A percentile compares a stretch with the other conserved stretches of the same genome.
Evolutionary conservation across 2,888 invertebrate genomes (phyloP).

Genomic region (Drosophila subquinaria): DNA sequence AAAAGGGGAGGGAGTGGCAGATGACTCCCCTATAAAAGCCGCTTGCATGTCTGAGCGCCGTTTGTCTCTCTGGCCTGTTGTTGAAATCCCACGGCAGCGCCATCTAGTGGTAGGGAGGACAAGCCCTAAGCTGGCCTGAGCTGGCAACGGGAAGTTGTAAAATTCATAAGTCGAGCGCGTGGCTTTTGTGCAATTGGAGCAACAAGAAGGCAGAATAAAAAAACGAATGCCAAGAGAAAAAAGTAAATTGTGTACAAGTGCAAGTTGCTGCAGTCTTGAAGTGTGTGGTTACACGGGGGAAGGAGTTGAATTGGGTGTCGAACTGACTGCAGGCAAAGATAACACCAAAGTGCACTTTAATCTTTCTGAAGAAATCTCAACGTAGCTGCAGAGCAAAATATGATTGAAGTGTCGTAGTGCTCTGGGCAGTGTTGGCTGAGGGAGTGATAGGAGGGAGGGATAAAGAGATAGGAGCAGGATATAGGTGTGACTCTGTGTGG

Average conservation of each 20-base stretch:
- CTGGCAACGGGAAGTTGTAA: slow-evolving; percentile 78
- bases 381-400: slow-evolving; percentile 70
- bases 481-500: slow-evolving; percentile 24
- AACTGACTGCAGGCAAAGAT: slow-evolving; percentile 73
- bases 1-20: not conserved
- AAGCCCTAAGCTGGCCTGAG: slow-evolving; percentile 49
- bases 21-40: slow-evolving; percentile 46
- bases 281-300: slow-evolving; percentile 9
- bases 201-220: slow-evolving; percentile 54
- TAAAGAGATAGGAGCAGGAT: not conserved
- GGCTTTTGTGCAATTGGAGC: slow-evolving; percentile 81
- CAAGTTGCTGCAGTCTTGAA: slow-evolving; percentile 56
- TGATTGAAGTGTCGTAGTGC: slow-evolving; percentile 71
- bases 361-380: slow-evolving; percentile 77
- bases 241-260: slow-evolving; percentile 69
- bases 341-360: slow-evolving; percentile 82
- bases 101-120: slow-evolving; percentile 31
- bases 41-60: slow-evolving; percentile 77
- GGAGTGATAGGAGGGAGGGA: not conserved
- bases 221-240: slow-evolving; percentile 25
- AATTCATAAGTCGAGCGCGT: slow-evolving; percentile 79
- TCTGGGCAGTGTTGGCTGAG: slow-evolving; percentile 10
- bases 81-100: slow-evolving; percentile 36
- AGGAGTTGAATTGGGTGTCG: slow-evolving; percentile 55
- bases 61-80: slow-evolving; percentile 61